Base-by-base conservation (phyloP, 2,113 vertebrate genomes). In the Falco punctatus region DNA sequence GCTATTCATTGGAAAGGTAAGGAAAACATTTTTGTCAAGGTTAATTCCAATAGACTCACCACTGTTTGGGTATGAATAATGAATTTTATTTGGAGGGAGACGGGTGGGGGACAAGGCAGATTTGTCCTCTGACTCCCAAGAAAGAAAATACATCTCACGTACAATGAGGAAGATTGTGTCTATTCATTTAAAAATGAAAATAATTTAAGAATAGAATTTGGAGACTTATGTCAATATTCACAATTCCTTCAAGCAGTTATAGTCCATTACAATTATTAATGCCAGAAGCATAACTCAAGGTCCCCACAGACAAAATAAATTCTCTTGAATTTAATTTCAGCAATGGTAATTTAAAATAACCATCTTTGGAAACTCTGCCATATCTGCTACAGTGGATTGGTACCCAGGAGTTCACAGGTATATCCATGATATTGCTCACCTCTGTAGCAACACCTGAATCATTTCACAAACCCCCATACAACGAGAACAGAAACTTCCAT, bases 21-120 rank as follows among this genome's bases (percentile, higher is more conserved):
- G 92, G 82, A 89, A 95, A 97, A 89, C 52, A 86, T 90, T 80
- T 86, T 48, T 92, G 75, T 79, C 80, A 91, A 96, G 86, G 89
- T 94, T 96, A 96, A 98, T 97, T 96, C 87, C 91, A 97, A 97
- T 96, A 97, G 92, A 96, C 55, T 96, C 90, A 93, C 77, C 88
- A 97, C 77, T 92, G 57, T 75, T 95, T 82, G 81, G 58, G 78
- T 93, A 97, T 80, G 89, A 96, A 97, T 86, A 96, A 96, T 77
- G 55, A 88, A 97, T 97, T 96, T 93, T 94, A 94, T 96, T 97
- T 85, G 83, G 80, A 91, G 93, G 86, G 86, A 94, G 73, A 93
- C 5, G 10, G 49, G 48, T 81, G 27, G 65, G 85, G 93, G 49
- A 93, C 65, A 80, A 95, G 58, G 94, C 74, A 91, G 90, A 67